Percentiles rank a stretch among this genome's conserved stretches.
Evolutionary conservation across 2,797 vertebrate species (phyloP).

Genomic region (Catostomus latipinnis): DNA sequence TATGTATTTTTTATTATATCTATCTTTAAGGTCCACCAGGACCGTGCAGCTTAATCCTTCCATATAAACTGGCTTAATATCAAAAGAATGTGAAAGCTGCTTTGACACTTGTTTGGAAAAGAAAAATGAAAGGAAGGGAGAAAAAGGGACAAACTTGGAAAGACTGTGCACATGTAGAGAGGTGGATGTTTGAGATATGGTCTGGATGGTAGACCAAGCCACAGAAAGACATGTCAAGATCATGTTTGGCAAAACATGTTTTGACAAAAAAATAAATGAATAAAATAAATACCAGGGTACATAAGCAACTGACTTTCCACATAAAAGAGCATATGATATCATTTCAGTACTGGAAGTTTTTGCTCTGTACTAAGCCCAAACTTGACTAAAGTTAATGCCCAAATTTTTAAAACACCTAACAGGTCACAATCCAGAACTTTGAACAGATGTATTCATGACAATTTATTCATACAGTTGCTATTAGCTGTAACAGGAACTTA

Average conservation of each 20-base stretch:
- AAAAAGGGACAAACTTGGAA: background rate
- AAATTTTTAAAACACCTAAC: slow-evolving; percentile 41
- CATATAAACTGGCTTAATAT: slow-evolving; percentile 34
- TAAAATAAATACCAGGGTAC: background rate
- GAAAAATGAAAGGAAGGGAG: slow-evolving; percentile 12
- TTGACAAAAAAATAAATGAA: background rate
- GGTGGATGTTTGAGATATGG: background rate
- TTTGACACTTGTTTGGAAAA: slow-evolving; percentile 22
- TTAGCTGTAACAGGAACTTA: slow-evolving; percentile 62
- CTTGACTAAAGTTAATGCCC: background rate
- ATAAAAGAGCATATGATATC: slow-evolving; percentile 20
- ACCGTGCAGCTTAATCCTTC: slow-evolving; percentile 6
- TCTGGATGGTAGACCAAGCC: slow-evolving; percentile 3
- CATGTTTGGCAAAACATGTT: background rate
- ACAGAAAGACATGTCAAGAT: slow-evolving; percentile 31
- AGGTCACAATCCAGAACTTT: slow-evolving; percentile 18
- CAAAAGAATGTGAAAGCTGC: slow-evolving; percentile 33
- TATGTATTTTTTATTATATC: slow-evolving; percentile 33
- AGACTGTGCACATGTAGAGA: slow-evolving; percentile 5
- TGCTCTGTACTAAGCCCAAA: background rate
- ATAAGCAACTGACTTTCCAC: background rate
- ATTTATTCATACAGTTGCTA: slow-evolving; percentile 60
- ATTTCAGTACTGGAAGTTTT: background rate
- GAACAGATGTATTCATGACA: slow-evolving; percentile 56
- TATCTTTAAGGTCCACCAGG: slow-evolving; percentile 23